A percentile compares a stretch with the other conserved stretches of the same genome.
Evolutionary conservation across 2,888 invertebrate species (phyloP).

Genomic region (Mimachlamys varia): DNA sequence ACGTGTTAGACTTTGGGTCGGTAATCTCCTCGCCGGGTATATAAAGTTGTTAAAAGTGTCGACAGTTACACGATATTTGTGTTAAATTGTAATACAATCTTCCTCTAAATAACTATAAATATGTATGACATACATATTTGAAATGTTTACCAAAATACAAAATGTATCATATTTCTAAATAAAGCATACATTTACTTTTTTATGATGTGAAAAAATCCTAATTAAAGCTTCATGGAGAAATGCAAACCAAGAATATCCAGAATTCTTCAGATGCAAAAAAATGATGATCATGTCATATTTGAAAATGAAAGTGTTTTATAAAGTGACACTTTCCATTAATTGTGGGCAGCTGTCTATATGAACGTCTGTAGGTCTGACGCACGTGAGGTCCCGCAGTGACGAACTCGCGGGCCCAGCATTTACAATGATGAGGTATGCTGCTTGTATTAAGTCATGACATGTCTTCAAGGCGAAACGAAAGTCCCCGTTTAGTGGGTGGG

Average conservation of each 20-base stretch:
- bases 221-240: neutral
- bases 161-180: neutral
- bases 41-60: neutral
- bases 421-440: neutral
- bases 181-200: neutral
- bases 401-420: neutral
- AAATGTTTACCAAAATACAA: neutral
- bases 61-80: neutral
- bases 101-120: neutral
- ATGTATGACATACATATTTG: neutral
- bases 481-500: neutral
- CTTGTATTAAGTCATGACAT: neutral
- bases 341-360: neutral
- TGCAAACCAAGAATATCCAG: neutral
- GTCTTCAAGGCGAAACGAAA: neutral
- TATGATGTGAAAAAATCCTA: neutral
- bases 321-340: neutral
- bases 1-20: too few relatives aligned
- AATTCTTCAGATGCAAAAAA: neutral
- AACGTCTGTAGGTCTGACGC: neutral
- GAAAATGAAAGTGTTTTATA: neutral
- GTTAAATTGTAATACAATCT: neutral
- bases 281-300: slow-evolving; percentile 6
- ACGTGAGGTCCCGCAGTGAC: neutral
- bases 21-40: neutral